Base-by-base conservation (phyloP, 2,113 vertebrate species). In the Cinclus mexicanus region DNA sequence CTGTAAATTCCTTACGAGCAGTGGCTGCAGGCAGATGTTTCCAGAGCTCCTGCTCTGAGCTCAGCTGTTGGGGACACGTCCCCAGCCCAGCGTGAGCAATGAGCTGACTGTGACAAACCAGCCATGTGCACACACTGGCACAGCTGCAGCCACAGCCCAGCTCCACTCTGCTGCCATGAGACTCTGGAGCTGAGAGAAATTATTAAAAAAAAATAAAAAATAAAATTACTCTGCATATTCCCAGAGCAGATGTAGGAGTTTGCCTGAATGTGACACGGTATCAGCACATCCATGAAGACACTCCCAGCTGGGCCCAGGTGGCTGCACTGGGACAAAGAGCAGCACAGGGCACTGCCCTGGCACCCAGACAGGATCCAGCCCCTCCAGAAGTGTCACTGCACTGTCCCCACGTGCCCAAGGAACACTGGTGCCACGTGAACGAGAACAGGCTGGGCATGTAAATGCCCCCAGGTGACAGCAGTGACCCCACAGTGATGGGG, bases 321-420 rank as follows among this genome's bases (percentile, higher is more conserved):
- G 25, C 53, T 26, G 21, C 50, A 9, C 0, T 1, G 3, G 49
- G 23, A 52, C 64, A 63, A 2, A 19, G 26, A 24, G 26, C 60
- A 39, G 31, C 52, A 11, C 1, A 6, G 56, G 72, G 25, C 49
- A 35, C 37, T 3, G 3, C 24, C 70, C 39, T 26, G 52, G 70
- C n/a, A 80, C 33, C n/a, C 41, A 9, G 15, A 0, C 1, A 2
- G 0, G 4, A 24, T 0, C 2, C 1, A 49, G 17, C 39, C 37
- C 1, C 19, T 21, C 47, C 16, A 4, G 2, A 12, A 8, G 4
- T 13, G 21, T 4, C 6, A 28, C 24, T 12, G 19, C 72, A 7
- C 1, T 9, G 55, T 11, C 39, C 61, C 26, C 71, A 17, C 1
- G 7, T 44, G 23, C 39, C 52, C 70, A 9, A 19, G 65, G 49